phyloP scores from a whole-genome alignment of 2,888 invertebrate genomes.

The Hydroisotoma schaefferi region DNA sequence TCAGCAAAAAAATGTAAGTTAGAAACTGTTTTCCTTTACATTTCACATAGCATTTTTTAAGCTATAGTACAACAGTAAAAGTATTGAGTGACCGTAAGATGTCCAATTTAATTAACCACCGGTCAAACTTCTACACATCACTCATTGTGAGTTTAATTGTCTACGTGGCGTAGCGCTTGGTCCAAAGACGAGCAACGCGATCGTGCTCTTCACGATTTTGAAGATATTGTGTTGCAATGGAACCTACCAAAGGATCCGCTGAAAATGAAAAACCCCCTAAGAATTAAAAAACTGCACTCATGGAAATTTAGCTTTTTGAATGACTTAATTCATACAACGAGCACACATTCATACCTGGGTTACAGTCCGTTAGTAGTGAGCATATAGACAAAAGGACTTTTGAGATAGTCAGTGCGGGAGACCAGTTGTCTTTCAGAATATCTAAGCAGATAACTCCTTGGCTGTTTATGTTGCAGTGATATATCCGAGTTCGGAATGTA shows the following conservation, averaged over 20 bases:
- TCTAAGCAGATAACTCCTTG: constrained; percentile 98
- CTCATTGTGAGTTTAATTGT: neutral
- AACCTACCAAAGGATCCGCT: constrained; percentile 96
- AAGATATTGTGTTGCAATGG: constrained; percentile 96
- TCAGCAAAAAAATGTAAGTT: no score
- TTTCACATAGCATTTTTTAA: no score
- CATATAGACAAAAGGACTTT: constrained; percentile 97
- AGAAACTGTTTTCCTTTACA: no score
- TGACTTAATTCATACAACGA: neutral
- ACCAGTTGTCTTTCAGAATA: constrained; percentile 98
- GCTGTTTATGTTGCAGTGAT: constrained; percentile 99
- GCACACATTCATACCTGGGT: constrained; percentile 79
- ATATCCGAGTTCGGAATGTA: constrained; percentile 92
- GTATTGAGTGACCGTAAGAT: no score
- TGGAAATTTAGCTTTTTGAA: neutral
- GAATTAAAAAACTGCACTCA: no score
- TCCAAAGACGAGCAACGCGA: constrained; percentile 96
- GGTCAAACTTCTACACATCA: no score
- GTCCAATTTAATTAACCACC: no score
- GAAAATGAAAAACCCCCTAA: constrained; percentile 48
- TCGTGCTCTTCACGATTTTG: constrained; percentile 98
- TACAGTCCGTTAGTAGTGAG: constrained; percentile 95
- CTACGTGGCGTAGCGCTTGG: constrained; percentile 95
- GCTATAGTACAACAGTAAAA: no score
- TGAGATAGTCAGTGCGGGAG: constrained; percentile 96